phyloP scores from a whole-genome alignment of 2,797 vertebrate genomes.

The Rhynchotus rufescens region DNA sequence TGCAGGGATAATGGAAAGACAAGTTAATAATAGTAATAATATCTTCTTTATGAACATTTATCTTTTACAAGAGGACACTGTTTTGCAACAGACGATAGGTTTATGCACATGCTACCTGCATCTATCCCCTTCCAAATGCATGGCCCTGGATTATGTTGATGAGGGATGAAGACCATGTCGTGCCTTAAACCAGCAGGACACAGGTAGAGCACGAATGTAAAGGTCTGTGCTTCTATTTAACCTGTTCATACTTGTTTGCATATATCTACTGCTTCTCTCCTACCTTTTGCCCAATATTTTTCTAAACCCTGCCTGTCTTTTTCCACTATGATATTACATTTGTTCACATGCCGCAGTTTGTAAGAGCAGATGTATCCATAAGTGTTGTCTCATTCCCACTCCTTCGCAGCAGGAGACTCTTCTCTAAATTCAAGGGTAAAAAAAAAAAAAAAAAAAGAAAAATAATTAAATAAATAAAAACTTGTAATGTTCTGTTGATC shows the following conservation, averaged over 20 bases:
- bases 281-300: too few species aligned
- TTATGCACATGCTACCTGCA: fast-evolving
- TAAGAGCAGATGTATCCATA: background rate
- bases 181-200: background rate
- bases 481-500: too few species aligned
- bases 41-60: fast-evolving
- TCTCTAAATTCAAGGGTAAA: background rate
- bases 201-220: fast-evolving
- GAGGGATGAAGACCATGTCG: fast-evolving
- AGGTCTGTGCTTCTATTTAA: background rate
- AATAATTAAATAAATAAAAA: too few species aligned
- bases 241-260: background rate
- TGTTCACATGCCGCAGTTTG: background rate
- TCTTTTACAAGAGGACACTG: fast-evolving
- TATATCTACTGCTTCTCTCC: background rate
- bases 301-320: background rate
- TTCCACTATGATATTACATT: background rate
- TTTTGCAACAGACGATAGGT: background rate
- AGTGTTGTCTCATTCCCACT: background rate
- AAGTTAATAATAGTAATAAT: background rate
- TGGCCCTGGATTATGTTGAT: background rate
- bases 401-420: background rate
- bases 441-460: too few species aligned
- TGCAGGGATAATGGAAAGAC: background rate
- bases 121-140: background rate